Evolutionary conservation across 1,140 invertebrate species (phyloP), one percentile per base, ranked within the genome.

Genomic region (Drosophila tani): DNA sequence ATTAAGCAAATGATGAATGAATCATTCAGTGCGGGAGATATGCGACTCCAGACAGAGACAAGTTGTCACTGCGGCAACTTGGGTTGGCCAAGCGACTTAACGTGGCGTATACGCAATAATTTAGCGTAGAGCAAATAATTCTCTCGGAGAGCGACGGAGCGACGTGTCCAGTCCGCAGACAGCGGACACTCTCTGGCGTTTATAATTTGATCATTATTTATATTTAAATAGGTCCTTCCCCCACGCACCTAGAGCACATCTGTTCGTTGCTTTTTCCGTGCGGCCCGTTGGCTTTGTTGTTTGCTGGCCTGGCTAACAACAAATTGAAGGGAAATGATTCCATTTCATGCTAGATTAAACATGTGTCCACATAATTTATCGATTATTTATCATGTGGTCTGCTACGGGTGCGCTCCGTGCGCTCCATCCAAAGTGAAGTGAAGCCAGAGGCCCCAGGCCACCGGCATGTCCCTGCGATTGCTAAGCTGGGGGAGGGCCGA

Each of bases 281-380:
- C 45, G 55, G 43, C 43, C 38, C 38, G 35, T 45, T 71, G 58
- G 68, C 73, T 70, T 79, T 84, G 82, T 66, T 79, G 68, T 75
- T 46, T 78, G 73, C 59, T 78, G 65, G 76, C 70, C 70, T 74
- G 78, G 75, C 82, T 75, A 85, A 81, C 82, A 91, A 91, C 86
- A 91, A 91, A 91, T 91, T 91, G 91, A 87, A 87, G 85, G 91
- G 90, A 91, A 91, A 91, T 91, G 85, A 91, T 91, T 91, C 91
- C 79, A 91, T 91, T 91, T 91, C 82, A 91, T 91, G 91, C 81
- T 91, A 91, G 90, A 91, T 91, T 91, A 84, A 91, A 91, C 91
- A 91, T 90, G 85, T 91, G 91, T 91, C 85, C 91, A 91, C 82
- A 91, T 91, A 87, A 91, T 91, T 91, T 91, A 91, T 91, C 91